Base-by-base conservation (phyloP, 2,888 invertebrate species). In the Heliconius sara region DNA sequence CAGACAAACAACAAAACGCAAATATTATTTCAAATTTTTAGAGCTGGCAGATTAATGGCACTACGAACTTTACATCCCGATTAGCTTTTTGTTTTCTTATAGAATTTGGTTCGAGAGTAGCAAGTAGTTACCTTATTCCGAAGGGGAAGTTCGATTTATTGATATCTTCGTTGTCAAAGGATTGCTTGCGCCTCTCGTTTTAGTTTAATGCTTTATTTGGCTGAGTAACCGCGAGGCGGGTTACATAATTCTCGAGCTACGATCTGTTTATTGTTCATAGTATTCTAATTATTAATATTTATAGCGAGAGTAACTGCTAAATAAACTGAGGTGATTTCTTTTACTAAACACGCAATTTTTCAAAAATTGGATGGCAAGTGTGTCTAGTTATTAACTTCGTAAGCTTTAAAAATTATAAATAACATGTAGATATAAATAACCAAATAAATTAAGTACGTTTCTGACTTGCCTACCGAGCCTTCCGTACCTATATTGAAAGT, bases 81-180 rank as follows among this genome's bases (percentile, higher is more conserved):
- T 67, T 73, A 34, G n/a, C 13, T 66, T 39, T 73, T 39, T 67
- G 73, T 78, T 73, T 67, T 39, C 34, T 39, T n/a, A n/a, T 25
- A 57, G 27, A 43, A 47, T 57, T 60, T 19, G 30, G 25, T 52
- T 52, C n/a, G 60, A 47, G 66, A 73, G 73, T 72, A 34, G 78
- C 74, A 74, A 78, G 34, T 78, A 78, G 74, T 78, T 39, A 39
- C 0, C 39, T 57, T 25, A 76, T 72, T 66, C 71, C 67, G 43
- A 34, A 76, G 77, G 77, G 81, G 79, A 81, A 79, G 81, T 74
- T 81, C 75, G 79, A 79, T 81, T 77, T 79, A 79, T 77, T 79
- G 81, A 74, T 77, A 79, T 71, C 75, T 77, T 70, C 73, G 52
- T 65, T 67, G 77, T 77, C 79, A 81, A 81, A 81, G 81, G 81